A percentile compares a stretch with the other conserved stretches of the same genome.
Evolutionary conservation across 2,797 vertebrate species (phyloP).

Genomic region (Eupleurogrammus muticus): DNA sequence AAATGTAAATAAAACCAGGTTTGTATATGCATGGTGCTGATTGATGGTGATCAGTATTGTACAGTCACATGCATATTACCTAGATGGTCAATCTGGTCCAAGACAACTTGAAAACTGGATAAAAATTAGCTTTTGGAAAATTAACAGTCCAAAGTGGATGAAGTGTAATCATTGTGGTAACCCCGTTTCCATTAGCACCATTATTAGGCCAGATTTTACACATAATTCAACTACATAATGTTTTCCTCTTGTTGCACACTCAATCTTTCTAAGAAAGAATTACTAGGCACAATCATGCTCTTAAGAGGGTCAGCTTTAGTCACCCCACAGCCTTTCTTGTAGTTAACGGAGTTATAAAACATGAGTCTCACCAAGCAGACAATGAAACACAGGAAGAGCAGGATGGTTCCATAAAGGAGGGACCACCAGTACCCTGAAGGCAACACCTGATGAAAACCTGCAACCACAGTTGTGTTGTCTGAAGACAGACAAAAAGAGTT

Average conservation of each 20-base stretch:
- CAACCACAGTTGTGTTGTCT: conserved; percentile 27
- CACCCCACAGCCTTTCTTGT: neutral
- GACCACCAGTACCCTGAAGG: conserved; percentile 87
- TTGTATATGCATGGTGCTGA: too few species aligned
- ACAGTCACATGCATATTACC: neutral
- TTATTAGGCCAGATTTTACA: neutral
- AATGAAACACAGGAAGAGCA: conserved; percentile 85
- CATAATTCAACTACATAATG: neutral
- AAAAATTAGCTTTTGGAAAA: neutral
- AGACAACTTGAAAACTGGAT: neutral
- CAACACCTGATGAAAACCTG: conserved; percentile 65
- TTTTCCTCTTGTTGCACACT: neutral
- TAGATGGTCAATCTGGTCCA: neutral
- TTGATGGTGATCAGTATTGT: too few species aligned
- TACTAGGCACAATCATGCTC: neutral
- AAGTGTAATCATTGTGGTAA: neutral
- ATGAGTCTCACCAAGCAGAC: conserved; percentile 82
- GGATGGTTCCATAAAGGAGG: conserved; percentile 82
- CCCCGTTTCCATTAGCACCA: conserved; percentile 8
- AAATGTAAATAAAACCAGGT: too few species aligned
- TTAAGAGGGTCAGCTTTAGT: neutral
- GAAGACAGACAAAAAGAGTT: neutral
- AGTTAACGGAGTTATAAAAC: neutral
- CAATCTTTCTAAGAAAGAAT: neutral
- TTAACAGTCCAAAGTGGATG: neutral